Evolutionary conservation across 2,113 vertebrate genomes (phyloP).

Genomic region (Mellivora capensis): DNA sequence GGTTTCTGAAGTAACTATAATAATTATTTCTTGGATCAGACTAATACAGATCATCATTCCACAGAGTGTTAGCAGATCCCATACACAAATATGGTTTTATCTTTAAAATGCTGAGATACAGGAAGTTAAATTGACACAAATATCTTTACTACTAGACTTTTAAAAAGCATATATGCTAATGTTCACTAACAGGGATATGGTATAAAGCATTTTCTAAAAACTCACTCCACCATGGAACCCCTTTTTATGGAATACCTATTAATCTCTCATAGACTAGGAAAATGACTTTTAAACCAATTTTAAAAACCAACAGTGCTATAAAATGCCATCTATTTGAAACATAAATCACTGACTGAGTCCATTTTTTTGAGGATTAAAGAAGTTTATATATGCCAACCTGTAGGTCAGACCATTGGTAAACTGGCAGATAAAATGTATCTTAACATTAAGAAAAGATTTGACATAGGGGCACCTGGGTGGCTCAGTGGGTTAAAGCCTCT

Average conservation of each 20-base stretch:
- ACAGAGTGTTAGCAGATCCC: neutral
- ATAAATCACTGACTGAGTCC: neutral
- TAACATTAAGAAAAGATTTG: neutral
- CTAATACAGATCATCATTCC: neutral
- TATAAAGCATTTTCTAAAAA: neutral
- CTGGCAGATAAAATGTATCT: neutral
- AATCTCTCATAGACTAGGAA: neutral
- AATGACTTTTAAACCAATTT: neutral
- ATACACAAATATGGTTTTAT: neutral
- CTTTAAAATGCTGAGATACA: neutral
- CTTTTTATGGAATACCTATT: neutral
- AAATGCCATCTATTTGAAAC: neutral
- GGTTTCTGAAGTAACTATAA: neutral
- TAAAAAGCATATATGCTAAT: neutral
- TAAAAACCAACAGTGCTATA: neutral
- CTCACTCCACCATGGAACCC: neutral
- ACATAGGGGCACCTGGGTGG: neutral
- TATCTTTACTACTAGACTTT: neutral
- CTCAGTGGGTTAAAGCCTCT: no score
- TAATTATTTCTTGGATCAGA: neutral
- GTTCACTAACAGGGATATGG: neutral
- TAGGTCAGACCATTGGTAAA: neutral
- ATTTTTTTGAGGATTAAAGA: neutral
- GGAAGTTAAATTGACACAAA: neutral
- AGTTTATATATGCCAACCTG: neutral